Base-by-base conservation (phyloP, 2,888 invertebrate species). In the Junonia oenone region DNA sequence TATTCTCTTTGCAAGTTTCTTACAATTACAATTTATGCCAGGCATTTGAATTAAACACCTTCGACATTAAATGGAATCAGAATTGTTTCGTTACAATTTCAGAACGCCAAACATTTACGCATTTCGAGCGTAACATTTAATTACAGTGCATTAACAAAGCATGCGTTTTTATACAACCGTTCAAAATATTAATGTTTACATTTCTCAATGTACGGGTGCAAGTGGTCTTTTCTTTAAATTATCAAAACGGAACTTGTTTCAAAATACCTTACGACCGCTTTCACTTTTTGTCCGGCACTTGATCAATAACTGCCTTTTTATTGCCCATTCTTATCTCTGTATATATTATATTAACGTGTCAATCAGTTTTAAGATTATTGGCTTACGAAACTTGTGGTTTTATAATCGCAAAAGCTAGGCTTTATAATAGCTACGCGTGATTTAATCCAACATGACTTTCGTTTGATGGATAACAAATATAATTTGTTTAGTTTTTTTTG, bases 171-270 rank as follows among this genome's bases (percentile, higher is more conserved):
- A 17, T 5, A 9, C 19, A 19, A 38, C n/a, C 11, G 11, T 17
- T 38, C 4, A 38, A 19, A 19, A 5, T 11, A 38, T 38, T 17
- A 15, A 9, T 40, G 17, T 11, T 40, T 1, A n/a, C n/a, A 19
- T 40, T 40, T 17, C 1, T 40, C 11, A 40, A 40, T 40, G 17
- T 11, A 9, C 38, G 15, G 38, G 11, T 1, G 56, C 58, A 50
- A 50, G 54, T 54, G 26, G 55, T 47, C 27, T 45, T 55, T 56
- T 61, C 56, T 59, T 56, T 57, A 58, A 63, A 52, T 64, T 63
- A 55, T 63, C 62, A 59, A 71, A 73, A 72, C 69, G 70, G 61
- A 73, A 73, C 72, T 63, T 64, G 74, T 66, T 65, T 70, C 64
- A 65, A 62, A 64, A 63, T 56, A 53, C 58, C 62, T 61, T 49